These are phyloP conservation scores for Campylorhamphus procurvoides DNA, from an alignment of 2,113 vertebrate species.

Conservation along the genomic window DNA sequence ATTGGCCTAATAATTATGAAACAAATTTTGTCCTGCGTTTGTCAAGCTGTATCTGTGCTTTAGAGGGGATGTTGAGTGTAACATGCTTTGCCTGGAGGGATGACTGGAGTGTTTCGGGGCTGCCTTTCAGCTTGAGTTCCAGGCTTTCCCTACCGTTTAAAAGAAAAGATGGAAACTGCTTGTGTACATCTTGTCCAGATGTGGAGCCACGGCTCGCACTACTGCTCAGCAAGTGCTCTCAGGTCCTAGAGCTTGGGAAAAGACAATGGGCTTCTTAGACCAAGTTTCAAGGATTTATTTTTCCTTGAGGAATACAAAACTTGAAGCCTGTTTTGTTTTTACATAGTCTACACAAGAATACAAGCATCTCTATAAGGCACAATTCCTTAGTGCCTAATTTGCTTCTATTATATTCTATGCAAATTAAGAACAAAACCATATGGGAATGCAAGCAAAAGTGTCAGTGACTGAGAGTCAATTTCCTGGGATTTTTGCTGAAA, in stretches of 20 bases:
- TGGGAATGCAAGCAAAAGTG: background rate
- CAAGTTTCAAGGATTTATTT: background rate
- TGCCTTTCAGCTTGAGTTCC: background rate
- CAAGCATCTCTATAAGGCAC: background rate
- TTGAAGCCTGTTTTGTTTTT: constrained; percentile 19
- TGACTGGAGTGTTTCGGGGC: accelerated
- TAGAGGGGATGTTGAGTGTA: background rate
- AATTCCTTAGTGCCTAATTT: constrained; percentile 57
- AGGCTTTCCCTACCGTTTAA: background rate
- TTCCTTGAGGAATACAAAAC: background rate
- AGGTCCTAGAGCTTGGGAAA: background rate
- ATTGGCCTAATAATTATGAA: background rate
- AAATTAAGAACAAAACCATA: constrained; percentile 56
- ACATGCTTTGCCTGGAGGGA: background rate
- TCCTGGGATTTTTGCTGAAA: constrained; percentile 48
- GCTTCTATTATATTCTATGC: constrained; percentile 51
- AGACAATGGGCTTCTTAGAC: background rate
- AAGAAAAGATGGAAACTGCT: background rate
- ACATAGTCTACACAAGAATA: background rate
- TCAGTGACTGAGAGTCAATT: constrained; percentile 47
- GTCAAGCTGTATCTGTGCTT: background rate
- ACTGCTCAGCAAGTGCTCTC: background rate
- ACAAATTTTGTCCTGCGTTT: background rate
- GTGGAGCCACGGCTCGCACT: background rate
- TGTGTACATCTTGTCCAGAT: background rate